Conservation (phyloP, 1,140 invertebrate genomes). For the Pissodes strobi region DNA sequence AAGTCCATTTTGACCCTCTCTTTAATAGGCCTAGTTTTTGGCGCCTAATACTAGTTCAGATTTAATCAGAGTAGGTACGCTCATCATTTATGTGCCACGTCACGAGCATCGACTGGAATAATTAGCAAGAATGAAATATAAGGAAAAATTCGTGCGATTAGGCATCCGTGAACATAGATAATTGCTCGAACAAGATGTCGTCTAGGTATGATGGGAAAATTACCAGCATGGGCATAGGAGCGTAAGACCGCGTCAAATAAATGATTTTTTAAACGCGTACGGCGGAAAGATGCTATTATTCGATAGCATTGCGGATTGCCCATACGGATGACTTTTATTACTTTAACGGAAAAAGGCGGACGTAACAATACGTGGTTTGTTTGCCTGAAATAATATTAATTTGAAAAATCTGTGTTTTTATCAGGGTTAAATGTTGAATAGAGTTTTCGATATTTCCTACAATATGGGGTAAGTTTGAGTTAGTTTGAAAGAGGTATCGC, state of each 20-base stretch:
- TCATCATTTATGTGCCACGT: neutral
- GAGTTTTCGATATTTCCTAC: too few species aligned
- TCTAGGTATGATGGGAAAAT: slow-evolving; percentile 22
- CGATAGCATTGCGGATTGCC: slow-evolving; percentile 12
- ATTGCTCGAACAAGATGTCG: slow-evolving; percentile 22
- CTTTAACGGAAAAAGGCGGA: too few species aligned
- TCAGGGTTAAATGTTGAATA: too few species aligned
- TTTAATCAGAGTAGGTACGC: too few species aligned
- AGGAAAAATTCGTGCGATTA: slow-evolving; percentile 20
- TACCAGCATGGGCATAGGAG: slow-evolving; percentile 20
- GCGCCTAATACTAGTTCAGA: too few species aligned
- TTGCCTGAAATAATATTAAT: too few species aligned
- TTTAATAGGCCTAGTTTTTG: too few species aligned
- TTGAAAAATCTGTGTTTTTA: too few species aligned
- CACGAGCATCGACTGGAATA: slow-evolving; percentile 6
- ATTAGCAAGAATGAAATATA: slow-evolving; percentile 10
- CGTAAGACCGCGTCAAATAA: slow-evolving; percentile 26
- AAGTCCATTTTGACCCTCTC: too few species aligned
- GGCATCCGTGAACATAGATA: slow-evolving; percentile 18
- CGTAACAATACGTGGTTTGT: too few species aligned
- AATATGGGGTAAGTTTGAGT: too few species aligned
- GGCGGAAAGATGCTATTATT: slow-evolving; percentile 21
- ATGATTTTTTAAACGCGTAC: slow-evolving; percentile 13
- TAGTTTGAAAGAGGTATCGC: too few species aligned
- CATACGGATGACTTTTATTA: slow-evolving; percentile 22